These are phyloP conservation scores for Plagodis dolabraria DNA, from an alignment of 2,888 invertebrate species.

Conservation along the genomic window DNA sequence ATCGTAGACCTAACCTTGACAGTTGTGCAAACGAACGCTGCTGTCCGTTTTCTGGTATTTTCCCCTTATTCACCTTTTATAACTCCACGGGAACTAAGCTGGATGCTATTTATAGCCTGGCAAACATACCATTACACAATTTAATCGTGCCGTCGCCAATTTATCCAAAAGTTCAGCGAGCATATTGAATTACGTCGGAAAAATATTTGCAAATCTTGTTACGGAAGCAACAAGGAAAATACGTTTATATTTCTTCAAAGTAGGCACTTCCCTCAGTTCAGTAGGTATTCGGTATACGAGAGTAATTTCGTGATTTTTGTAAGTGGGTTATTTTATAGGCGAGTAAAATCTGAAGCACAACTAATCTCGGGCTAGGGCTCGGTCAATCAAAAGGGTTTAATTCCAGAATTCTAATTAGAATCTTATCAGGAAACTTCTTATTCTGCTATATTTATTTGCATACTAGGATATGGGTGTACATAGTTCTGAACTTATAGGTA, in stretches of 20 bases:
- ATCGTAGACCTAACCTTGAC: no score
- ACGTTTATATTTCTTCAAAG: neutral
- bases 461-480: no score
- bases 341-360: slow-evolving; percentile 21
- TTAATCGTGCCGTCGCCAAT: neutral
- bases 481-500: no score
- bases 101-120: no score
- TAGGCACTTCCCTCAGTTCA: slow-evolving; percentile 1
- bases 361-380: slow-evolving; percentile 1
- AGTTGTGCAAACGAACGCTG: no score
- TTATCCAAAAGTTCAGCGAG: slow-evolving; percentile 6
- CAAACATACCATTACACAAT: neutral
- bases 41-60: no score
- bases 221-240: slow-evolving; percentile 24
- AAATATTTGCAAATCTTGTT: slow-evolving; percentile 22
- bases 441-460: no score
- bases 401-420: no score
- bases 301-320: slow-evolving; percentile 18
- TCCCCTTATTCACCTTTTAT: no score
- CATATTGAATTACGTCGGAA: slow-evolving; percentile 21
- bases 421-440: no score
- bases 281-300: slow-evolving; percentile 1
- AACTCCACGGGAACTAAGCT: no score
- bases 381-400: neutral
- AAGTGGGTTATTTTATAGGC: slow-evolving; percentile 20